phyloP scores from a whole-genome alignment of 2,888 invertebrate species.

The Keiferia lycopersicella region DNA sequence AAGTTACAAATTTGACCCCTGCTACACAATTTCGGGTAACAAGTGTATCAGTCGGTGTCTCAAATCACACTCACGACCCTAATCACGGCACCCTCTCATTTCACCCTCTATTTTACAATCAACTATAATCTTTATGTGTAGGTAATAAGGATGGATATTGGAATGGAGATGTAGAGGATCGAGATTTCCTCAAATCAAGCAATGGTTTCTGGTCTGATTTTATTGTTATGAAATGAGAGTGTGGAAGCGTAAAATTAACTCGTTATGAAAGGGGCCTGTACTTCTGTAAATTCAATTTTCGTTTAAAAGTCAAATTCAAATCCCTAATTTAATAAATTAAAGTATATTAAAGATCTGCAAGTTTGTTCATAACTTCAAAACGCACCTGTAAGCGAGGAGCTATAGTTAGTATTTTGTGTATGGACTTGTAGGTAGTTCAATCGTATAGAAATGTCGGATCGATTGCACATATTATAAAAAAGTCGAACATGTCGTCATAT shows the following conservation, averaged over 20 bases:
- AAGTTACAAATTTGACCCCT: constrained; percentile 25
- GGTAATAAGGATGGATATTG: not conserved
- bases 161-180: constrained; percentile 35
- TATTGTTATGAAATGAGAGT: constrained; percentile 56
- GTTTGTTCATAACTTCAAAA: no score
- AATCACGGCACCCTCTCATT: constrained; percentile 64
- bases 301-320: no score
- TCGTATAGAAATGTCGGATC: no score
- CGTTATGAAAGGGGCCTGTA: constrained; percentile 31
- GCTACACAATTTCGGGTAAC: constrained; percentile 50
- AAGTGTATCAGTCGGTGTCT: constrained; percentile 64
- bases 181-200: constrained; percentile 25
- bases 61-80: constrained; percentile 67
- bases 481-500: no score
- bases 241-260: constrained; percentile 56
- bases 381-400: no score
- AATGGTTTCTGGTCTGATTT: constrained; percentile 45
- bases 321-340: no score
- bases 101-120: constrained; percentile 23
- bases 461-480: no score
- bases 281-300: no score
- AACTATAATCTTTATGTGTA: not conserved
- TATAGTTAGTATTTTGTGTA: no score
- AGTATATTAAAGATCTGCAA: no score
- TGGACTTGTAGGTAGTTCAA: no score